phyloP scores from a whole-genome alignment of 2,797 vertebrate genomes.

The Paratrypauchen microcephalus region DNA sequence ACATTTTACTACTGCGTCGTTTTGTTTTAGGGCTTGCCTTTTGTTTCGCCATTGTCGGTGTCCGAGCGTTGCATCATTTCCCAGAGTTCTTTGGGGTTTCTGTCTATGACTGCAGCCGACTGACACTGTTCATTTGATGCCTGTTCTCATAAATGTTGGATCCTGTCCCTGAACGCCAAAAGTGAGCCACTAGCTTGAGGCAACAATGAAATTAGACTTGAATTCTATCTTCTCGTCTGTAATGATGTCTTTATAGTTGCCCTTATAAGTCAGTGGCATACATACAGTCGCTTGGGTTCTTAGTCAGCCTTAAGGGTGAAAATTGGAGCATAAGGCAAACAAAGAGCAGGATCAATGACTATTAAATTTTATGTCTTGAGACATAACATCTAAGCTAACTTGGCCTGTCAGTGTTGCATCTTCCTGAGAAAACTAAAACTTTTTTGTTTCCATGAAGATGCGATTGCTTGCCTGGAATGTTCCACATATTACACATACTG shows the following conservation, averaged over 20 bases:
- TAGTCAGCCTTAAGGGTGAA: not conserved
- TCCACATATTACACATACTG: too few relatives aligned
- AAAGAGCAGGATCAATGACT: not conserved
- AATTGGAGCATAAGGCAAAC: not conserved
- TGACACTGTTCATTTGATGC: conserved; percentile 52
- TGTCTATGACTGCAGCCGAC: conserved; percentile 5
- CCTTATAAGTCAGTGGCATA: not conserved
- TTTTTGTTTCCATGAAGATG: not conserved
- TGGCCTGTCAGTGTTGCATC: not conserved
- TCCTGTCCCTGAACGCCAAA: conserved; percentile 34
- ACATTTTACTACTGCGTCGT: conserved; percentile 34
- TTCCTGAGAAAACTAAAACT: too few relatives aligned
- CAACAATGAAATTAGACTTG: conserved; percentile 39
- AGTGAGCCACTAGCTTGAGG: conserved; percentile 45
- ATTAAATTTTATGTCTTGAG: too few relatives aligned
- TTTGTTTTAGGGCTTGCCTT: conserved; percentile 33
- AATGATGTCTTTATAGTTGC: conserved; percentile 42
- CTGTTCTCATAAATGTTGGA: conserved; percentile 59
- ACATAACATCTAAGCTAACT: too few relatives aligned
- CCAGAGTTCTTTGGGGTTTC: conserved; percentile 34
- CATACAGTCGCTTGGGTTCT: not conserved
- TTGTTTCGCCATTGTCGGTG: conserved; percentile 4
- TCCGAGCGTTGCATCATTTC: conserved; percentile 51
- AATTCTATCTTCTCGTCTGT: conserved; percentile 32
- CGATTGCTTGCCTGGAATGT: too few relatives aligned